Conservation (phyloP, 2,797 vertebrate genomes). For the Synaphobranchus kaupii region DNA sequence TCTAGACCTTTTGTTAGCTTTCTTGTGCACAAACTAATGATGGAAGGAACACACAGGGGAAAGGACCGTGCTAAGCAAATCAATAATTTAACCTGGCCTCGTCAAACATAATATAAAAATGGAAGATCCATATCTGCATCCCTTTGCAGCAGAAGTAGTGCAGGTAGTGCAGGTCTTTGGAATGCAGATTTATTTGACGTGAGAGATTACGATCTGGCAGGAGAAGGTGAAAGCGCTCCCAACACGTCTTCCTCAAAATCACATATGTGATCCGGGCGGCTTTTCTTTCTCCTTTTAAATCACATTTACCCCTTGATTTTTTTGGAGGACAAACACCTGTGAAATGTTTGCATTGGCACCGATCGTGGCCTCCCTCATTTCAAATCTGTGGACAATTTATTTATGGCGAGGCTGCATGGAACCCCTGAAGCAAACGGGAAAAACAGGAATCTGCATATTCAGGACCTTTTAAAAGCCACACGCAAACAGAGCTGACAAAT, state of each 20-base stretch:
- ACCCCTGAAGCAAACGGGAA: not conserved
- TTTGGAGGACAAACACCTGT: not conserved
- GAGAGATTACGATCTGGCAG: not conserved
- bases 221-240: not conserved
- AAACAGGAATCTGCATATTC: conserved; percentile 1
- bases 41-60: not conserved
- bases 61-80: not conserved
- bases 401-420: not conserved
- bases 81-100: not conserved
- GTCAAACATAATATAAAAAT: not conserved
- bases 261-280: not conserved
- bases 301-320: not conserved
- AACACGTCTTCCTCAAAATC: not conserved
- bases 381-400: not conserved
- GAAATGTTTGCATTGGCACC: not conserved
- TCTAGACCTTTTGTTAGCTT: too few relatives aligned
- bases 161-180: not conserved
- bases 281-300: not conserved
- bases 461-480: not conserved
- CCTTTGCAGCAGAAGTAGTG: not conserved
- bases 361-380: not conserved
- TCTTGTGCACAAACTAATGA: too few relatives aligned
- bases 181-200: not conserved
- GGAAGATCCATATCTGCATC: not conserved
- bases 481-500: not conserved